Conservation (phyloP, 2,888 invertebrate genomes). For the Eilema depressum region DNA sequence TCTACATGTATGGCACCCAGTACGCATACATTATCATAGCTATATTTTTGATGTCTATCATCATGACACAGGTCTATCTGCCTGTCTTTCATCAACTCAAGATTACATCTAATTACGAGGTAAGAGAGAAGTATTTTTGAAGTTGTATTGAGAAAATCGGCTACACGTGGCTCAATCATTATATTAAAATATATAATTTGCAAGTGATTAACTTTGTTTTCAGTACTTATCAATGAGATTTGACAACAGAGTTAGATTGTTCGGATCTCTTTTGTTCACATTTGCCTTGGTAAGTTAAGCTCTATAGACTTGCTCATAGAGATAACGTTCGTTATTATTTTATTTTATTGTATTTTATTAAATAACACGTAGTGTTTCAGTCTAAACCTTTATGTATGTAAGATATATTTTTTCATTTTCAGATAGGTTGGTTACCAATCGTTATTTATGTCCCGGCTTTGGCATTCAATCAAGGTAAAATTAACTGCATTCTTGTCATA, state of each 20-base stretch:
- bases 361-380: too few species aligned
- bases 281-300: constrained; percentile 88
- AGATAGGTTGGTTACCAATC: constrained; percentile 93
- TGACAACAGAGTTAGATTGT: constrained; percentile 89
- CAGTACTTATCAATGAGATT: constrained; percentile 91
- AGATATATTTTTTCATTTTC: constrained; percentile 53
- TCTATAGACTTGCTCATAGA: not conserved
- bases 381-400: too few species aligned
- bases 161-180: not conserved
- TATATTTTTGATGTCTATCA: constrained; percentile 88
- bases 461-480: constrained; percentile 92
- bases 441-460: constrained; percentile 93
- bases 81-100: constrained; percentile 92
- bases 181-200: not conserved
- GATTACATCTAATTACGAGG: constrained; percentile 93
- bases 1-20: constrained; percentile 93
- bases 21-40: constrained; percentile 89
- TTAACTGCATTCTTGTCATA: too few species aligned
- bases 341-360: too few species aligned
- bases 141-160: not conserved
- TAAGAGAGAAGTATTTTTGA: constrained; percentile 59
- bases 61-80: constrained; percentile 90
- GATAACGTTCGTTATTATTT: too few species aligned
- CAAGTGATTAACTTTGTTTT: constrained; percentile 56
- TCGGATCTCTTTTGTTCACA: constrained; percentile 90